Evolutionary conservation across 2,113 vertebrate species (phyloP).

Genomic region (Verasper variegatus): DNA sequence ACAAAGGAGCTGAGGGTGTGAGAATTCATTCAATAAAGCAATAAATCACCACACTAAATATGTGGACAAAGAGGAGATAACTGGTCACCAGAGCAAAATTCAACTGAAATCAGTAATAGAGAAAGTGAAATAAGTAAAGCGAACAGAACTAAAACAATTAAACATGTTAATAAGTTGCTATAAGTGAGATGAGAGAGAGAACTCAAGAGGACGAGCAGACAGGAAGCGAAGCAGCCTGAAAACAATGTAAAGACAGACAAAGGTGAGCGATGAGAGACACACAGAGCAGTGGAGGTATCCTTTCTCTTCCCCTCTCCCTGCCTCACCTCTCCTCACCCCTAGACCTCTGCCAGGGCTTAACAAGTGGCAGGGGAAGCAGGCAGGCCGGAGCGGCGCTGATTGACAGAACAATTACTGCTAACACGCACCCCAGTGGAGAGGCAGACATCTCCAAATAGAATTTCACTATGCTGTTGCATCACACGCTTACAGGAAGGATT

Average conservation of each 20-base stretch:
- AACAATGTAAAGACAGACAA: constrained; percentile 23
- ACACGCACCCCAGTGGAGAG: constrained; percentile 79
- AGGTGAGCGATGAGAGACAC: constrained; percentile 26
- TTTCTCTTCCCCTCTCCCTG: constrained; percentile 37
- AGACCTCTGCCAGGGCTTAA: constrained; percentile 73
- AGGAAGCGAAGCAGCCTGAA: background rate
- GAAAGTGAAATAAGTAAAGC: background rate
- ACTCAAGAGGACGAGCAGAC: constrained; percentile 8
- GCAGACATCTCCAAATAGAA: constrained; percentile 86
- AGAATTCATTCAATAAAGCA: background rate
- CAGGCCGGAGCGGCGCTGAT: constrained; percentile 79
- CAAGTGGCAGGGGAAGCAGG: constrained; percentile 80
- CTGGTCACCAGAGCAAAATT: background rate
- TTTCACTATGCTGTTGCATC: constrained; percentile 83
- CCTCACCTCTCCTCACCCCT: constrained; percentile 64
- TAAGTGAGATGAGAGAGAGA: background rate
- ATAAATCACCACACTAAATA: background rate
- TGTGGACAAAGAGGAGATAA: background rate
- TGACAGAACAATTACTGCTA: constrained; percentile 89
- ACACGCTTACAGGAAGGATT: constrained; percentile 79
- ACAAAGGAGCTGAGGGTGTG: background rate
- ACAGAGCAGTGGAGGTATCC: constrained; percentile 30
- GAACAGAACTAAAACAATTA: background rate
- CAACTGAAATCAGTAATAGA: too few species aligned
- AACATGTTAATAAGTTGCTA: background rate